Evolutionary conservation across 2,797 vertebrate genomes (phyloP).

Genomic region (Melopsittacus undulatus): DNA sequence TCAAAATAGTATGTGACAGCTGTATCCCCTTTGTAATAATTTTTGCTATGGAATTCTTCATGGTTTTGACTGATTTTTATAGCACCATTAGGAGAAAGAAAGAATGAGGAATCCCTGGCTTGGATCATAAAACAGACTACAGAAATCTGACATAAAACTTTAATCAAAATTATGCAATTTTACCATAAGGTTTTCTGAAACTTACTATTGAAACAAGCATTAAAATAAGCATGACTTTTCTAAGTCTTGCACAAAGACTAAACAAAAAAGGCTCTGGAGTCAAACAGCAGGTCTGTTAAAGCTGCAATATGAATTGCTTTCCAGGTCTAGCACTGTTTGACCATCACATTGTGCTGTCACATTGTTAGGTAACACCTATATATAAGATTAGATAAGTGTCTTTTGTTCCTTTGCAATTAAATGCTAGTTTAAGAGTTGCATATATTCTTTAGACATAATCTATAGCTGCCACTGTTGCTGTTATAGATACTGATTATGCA

Average conservation of each 20-base stretch:
- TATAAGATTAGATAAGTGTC: not conserved
- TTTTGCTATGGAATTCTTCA: not conserved
- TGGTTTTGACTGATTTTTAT: not conserved
- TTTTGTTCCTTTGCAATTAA: not conserved
- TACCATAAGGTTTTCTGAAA: not conserved
- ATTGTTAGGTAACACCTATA: not conserved
- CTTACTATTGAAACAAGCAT: not conserved
- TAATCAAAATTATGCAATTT: not conserved
- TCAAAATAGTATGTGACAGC: not conserved
- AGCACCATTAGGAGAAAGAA: not conserved
- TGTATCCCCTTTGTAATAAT: not conserved
- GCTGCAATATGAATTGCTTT: accelerated
- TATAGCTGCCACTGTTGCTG: not conserved
- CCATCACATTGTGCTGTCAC: not conserved
- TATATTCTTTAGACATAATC: not conserved
- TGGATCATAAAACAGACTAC: not conserved
- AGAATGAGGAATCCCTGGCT: not conserved
- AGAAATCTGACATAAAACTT: not conserved
- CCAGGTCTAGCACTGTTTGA: not conserved
- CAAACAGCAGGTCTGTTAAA: not conserved
- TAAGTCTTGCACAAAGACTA: not conserved
- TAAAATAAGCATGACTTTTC: not conserved
- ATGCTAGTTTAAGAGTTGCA: not conserved
- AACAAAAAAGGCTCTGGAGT: not conserved
- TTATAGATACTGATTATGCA: not conserved